Evolutionary conservation across 2,797 vertebrate species (phyloP).

Genomic region (Cyclopterus lumpus): DNA sequence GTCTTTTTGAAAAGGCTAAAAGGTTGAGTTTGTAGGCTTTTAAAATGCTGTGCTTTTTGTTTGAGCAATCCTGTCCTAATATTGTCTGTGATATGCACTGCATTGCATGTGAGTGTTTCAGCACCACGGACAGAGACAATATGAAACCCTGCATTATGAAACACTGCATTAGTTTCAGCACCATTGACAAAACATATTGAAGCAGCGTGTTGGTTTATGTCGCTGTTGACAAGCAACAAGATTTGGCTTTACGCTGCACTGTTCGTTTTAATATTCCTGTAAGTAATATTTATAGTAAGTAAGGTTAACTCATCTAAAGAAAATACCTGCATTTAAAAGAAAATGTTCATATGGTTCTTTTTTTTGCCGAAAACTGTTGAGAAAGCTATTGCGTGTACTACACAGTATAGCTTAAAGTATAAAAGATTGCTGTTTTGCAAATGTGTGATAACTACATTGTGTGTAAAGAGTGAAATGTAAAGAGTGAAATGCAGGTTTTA

Average conservation of each 20-base stretch:
- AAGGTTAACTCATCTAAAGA: not conserved
- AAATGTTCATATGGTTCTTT: not conserved
- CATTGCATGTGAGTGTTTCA: not conserved
- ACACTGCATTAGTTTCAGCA: not conserved
- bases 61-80: not conserved
- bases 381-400: not conserved
- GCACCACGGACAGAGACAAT: conserved; percentile 30
- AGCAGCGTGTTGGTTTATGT: not conserved
- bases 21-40: no score
- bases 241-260: not conserved
- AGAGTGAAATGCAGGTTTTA: not conserved
- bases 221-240: not conserved
- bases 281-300: not conserved
- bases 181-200: not conserved
- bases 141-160: no score
- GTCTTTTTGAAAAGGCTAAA: not conserved
- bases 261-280: not conserved
- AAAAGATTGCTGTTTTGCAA: not conserved
- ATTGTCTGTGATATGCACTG: not conserved
- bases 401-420: not conserved
- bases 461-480: no score
- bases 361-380: not conserved
- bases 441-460: not conserved
- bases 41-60: not conserved
- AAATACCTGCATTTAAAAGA: not conserved